Base-by-base conservation (phyloP, 2,888 invertebrate genomes). In the Pterostichus niger region DNA sequence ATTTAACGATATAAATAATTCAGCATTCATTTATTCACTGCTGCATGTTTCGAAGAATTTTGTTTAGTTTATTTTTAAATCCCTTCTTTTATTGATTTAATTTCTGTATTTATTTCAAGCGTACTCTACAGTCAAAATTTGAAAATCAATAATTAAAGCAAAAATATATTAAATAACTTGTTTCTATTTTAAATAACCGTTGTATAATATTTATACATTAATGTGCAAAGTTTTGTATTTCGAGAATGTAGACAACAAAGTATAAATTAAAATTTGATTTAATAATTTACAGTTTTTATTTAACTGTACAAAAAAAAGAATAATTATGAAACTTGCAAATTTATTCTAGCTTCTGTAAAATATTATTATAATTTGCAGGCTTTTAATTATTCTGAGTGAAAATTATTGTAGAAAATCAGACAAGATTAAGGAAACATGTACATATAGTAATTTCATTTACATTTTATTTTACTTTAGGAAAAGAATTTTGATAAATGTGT, bases 151-250 rank as follows among this genome's bases (percentile, higher is more conserved):
- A 44, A 35, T 2, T 15, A 71, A 64, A 9, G 6, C 15, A 44
- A 17, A 56, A 56, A 13, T 56, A 9, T 56, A 13, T 56, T 46
- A 68, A n/a, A 31, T 24, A 31, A 59, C n/a, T 11, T 59, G 17
- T 64, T 17, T 40, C 40, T 40, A 40, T 40, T 40, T 40, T 40
- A 40, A 40, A 40, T 6, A 40, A 40, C 3, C 40, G 44, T 71
- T 71, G 33, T 64, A 33, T 35, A 64, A 64, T 35, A 11, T 64
- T 40, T 71, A 64, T 71, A 44, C 44, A 44, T 7, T 40, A 13
- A 71, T 71, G 68, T 71, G 44, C 68, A 71, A 71, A 71, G 10
- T 71, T 56, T 71, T 71, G 44, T 71, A 71, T 71, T 64, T 10
- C 31, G n/a, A 64, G 11, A 11, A 35, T 64, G 64, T 64, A 64